These are phyloP conservation scores for Leptobrachium leishanense DNA, from an alignment of 2,113 vertebrate genomes.

Conservation along the genomic window DNA sequence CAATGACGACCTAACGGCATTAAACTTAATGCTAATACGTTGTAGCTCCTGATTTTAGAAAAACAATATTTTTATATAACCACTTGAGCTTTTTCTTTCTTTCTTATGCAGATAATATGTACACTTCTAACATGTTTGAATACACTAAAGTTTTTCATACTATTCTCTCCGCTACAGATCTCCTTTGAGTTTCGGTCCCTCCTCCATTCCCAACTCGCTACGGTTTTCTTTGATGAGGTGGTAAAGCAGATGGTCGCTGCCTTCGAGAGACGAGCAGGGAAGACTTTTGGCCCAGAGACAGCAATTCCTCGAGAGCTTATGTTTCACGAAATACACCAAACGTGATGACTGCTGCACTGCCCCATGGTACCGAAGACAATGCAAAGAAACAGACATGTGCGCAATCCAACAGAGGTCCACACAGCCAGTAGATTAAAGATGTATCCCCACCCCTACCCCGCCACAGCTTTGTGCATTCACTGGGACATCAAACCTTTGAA, in stretches of 20 bases:
- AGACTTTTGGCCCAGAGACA: slow-evolving; percentile 86
- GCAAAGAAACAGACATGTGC: not conserved
- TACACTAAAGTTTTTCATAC: not conserved
- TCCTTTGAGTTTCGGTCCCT: slow-evolving; percentile 94
- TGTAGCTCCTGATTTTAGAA: too few relatives aligned
- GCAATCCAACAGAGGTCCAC: slow-evolving; percentile 18
- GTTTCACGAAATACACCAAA: slow-evolving; percentile 90
- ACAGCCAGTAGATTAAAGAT: slow-evolving; percentile 10
- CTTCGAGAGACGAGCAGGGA: slow-evolving; percentile 82
- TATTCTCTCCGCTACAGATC: slow-evolving; percentile 70
- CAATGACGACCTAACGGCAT: too few relatives aligned
- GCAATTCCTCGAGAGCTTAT: slow-evolving; percentile 88
- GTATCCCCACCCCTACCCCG: not conserved
- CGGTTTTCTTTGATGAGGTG: slow-evolving; percentile 93
- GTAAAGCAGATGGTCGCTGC: slow-evolving; percentile 92
- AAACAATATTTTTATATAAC: too few relatives aligned
- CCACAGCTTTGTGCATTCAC: slow-evolving; percentile 35
- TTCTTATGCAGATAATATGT: too few relatives aligned
- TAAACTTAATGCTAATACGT: too few relatives aligned
- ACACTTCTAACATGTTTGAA: too few relatives aligned
- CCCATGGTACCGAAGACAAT: not conserved
- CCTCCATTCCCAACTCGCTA: slow-evolving; percentile 90
- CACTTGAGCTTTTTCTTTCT: too few relatives aligned
- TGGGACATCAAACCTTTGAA: slow-evolving; percentile 33
- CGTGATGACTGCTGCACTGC: slow-evolving; percentile 68